These are phyloP conservation scores for Steinernema carpocapsae DNA, from an alignment of 2,888 invertebrate genomes.

Conservation along the genomic window DNA sequence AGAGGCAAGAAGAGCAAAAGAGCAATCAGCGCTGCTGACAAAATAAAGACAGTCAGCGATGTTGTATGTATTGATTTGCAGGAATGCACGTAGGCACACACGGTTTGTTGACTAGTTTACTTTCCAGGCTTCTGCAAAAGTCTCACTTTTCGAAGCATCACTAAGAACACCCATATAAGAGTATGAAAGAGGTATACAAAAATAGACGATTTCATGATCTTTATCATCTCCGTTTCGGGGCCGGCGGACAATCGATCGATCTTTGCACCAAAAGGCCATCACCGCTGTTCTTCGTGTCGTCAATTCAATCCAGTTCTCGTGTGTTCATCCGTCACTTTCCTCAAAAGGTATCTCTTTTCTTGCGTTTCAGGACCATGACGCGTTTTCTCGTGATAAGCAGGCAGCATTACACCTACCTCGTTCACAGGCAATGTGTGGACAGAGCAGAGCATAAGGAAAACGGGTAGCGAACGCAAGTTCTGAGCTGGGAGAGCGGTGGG, in stretches of 20 bases:
- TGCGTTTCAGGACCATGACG: neutral
- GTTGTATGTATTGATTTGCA: neutral
- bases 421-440: no score
- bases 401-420: no score
- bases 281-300: neutral
- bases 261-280: constrained; percentile 11
- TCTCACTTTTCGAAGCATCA: neutral
- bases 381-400: no score
- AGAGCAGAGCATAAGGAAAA: no score
- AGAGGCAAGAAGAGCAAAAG: constrained; percentile 3
- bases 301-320: neutral
- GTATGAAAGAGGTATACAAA: neutral
- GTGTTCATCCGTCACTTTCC: neutral
- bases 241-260: constrained; percentile 26
- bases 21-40: neutral
- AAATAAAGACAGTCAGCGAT: neutral
- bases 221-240: neutral
- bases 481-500: no score
- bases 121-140: neutral
- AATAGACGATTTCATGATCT: neutral
- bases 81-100: constrained; percentile 7
- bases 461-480: no score
- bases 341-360: neutral
- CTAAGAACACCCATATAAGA: neutral
- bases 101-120: neutral